Evolutionary conservation across 2,888 invertebrate genomes (phyloP), one percentile per base, ranked within the genome.

Genomic region (Synanthedon andrenaeformis): DNA sequence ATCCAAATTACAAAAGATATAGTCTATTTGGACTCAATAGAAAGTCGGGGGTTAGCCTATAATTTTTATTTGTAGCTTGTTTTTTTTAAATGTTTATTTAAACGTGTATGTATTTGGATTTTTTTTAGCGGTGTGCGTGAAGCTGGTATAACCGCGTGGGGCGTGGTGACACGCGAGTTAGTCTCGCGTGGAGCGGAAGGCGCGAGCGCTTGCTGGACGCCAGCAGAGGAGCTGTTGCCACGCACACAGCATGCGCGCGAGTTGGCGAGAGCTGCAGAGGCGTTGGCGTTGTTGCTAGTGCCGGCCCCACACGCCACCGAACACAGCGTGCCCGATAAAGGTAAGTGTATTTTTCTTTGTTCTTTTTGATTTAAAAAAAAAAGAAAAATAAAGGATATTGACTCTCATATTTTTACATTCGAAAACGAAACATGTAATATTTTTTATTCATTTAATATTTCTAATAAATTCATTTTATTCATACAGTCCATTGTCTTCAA

Each of bases 101-200:
- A 35, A 10, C 10, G 35, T 35, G 35, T 35, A 10, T 10, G 28
- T 28, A n/a, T 28, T 28, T 28, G 35, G 35, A 35, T 35, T 35
- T 35, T 23, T 14, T 45, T 12, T 55, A 84, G 83, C 1, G 70
- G 77, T 1, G 85, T 85, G 3, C 80, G 86, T 2, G 84, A 85
- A 62, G 74, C 73, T 28, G 83, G 79, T 0, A 71, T 85, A 41
- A 69, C 76, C 0, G 66, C 79, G 1, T 85, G 86, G 86, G 84
- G 84, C 52, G 68, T 70, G 11, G 67, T 77, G 41, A 76, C 82
- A 0, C 69, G 82, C 1, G 63, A 73, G 2, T 76, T 79, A 55
- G 60, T 75, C 17, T 66, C 67, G 28, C 74, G 77, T 1, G 64
- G 62, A 1, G 28, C 73, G 77, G 2, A 64, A 62, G 71, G 75